Evolutionary conservation across 2,888 invertebrate genomes (phyloP).

Genomic region (Hyposoter dolosus): DNA sequence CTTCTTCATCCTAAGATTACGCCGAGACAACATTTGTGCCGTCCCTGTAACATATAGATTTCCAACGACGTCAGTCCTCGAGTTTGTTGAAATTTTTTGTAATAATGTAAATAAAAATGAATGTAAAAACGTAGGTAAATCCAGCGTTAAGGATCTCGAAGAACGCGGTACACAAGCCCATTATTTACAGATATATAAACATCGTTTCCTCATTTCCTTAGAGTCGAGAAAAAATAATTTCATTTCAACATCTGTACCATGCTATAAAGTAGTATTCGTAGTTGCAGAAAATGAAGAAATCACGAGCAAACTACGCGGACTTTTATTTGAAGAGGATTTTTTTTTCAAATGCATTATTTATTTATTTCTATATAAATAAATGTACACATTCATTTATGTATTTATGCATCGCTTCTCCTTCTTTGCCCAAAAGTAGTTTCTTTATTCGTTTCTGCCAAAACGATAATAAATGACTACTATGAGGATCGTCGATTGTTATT

Average conservation of each 20-base stretch:
- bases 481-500: constrained; percentile 25
- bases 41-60: background rate
- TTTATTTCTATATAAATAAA: constrained; percentile 8
- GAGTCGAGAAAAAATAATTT: background rate
- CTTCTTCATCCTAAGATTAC: background rate
- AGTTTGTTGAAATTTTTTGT: background rate
- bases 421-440: constrained; percentile 10
- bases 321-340: background rate
- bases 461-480: constrained; percentile 59
- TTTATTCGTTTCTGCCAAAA: constrained; percentile 12
- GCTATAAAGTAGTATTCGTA: background rate
- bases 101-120: background rate
- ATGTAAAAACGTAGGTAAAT: background rate
- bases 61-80: no score
- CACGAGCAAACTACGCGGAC: background rate
- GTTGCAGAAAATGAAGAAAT: background rate
- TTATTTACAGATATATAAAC: background rate
- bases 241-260: background rate
- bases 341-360: constrained; percentile 17
- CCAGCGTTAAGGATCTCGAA: no score
- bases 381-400: constrained; percentile 24
- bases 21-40: background rate
- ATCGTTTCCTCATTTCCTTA: background rate
- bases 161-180: background rate
- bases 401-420: constrained; percentile 34